phyloP scores from a whole-genome alignment of 2,888 invertebrate genomes.

The Drosophila testacea region DNA sequence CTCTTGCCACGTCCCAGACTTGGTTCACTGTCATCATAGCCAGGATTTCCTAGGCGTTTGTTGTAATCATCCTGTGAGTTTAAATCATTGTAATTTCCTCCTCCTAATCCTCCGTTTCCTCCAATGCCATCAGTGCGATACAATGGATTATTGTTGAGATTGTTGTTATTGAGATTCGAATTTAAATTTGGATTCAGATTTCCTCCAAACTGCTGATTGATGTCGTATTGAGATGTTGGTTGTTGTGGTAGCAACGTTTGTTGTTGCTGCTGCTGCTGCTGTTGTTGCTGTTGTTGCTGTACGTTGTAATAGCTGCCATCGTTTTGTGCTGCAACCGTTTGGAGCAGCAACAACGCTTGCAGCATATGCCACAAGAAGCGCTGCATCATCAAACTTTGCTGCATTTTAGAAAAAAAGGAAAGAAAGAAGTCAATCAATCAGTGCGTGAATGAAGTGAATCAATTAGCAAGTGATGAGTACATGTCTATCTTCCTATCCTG shows the following conservation, averaged over 20 bases:
- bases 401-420: conserved; percentile 3
- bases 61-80: conserved; percentile 67
- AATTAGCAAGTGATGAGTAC: conserved; percentile 39
- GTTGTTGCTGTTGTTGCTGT: conserved; percentile 40
- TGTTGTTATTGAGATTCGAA: conserved; percentile 38
- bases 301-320: conserved; percentile 62
- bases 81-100: conserved; percentile 65
- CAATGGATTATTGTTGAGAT: conserved; percentile 18
- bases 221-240: conserved; percentile 48
- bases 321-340: conserved; percentile 52
- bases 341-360: conserved; percentile 61
- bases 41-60: conserved; percentile 46
- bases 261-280: conserved; percentile 37
- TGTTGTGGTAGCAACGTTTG: conserved; percentile 42
- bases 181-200: conserved; percentile 43
- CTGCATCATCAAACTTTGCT: conserved; percentile 43
- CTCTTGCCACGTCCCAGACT: conserved; percentile 76
- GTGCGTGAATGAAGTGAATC: conserved; percentile 42
- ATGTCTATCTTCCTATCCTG: conserved; percentile 3
- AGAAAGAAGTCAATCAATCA: conserved; percentile 59
- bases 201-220: conserved; percentile 45
- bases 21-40: conserved; percentile 67
- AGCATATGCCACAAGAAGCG: conserved; percentile 67
- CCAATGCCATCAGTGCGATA: conserved; percentile 60
- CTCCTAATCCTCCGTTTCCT: background rate